These are phyloP conservation scores for Rallus limicola DNA, from an alignment of 2,113 vertebrate species.

Conservation along the genomic window DNA sequence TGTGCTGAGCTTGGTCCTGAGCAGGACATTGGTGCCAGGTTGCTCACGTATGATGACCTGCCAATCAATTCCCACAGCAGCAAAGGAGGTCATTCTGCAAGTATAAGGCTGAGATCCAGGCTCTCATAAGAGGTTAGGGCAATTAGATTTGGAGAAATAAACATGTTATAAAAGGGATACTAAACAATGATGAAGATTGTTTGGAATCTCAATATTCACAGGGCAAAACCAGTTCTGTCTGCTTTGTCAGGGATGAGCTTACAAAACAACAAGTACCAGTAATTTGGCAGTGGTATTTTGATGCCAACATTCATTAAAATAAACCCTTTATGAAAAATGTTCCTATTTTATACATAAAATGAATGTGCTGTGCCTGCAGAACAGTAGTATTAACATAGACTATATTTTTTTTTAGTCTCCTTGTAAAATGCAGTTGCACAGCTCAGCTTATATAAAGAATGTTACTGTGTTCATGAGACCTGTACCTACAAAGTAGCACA, in stretches of 20 bases:
- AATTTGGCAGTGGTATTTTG: not conserved
- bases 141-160: constrained; percentile 23
- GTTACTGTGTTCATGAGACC: not conserved
- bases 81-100: not conserved
- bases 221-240: not conserved
- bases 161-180: not conserved
- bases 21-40: not conserved
- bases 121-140: constrained; percentile 25
- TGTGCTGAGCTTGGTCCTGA: not conserved
- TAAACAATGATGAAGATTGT: not conserved
- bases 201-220: not conserved
- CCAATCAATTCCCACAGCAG: not conserved
- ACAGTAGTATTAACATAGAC: not conserved
- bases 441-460: not conserved
- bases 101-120: not conserved
- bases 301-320: not conserved
- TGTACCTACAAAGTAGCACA: not conserved
- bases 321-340: not conserved
- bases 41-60: not conserved
- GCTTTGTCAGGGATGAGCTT: not conserved
- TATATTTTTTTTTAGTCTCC: not conserved
- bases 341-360: not conserved
- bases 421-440: not conserved
- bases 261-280: not conserved
- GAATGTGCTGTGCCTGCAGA: not conserved